Evolutionary conservation across 2,888 invertebrate species (phyloP).

Genomic region (Leptopilina myrica): DNA sequence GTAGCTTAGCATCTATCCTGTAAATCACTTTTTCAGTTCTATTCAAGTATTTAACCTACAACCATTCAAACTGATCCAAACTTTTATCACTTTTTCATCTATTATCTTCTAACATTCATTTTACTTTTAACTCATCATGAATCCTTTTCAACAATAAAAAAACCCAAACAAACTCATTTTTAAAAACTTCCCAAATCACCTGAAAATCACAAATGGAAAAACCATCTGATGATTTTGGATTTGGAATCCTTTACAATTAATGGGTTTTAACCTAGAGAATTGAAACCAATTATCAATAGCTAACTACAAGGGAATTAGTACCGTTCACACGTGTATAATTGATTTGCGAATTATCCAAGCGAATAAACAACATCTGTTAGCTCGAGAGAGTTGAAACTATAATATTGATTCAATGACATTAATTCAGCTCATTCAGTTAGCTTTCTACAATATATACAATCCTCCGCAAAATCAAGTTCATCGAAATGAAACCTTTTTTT

Average conservation of each 20-base stretch:
- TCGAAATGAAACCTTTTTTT: conserved; percentile 1
- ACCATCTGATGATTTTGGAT: no score
- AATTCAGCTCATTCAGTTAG: conserved; percentile 8
- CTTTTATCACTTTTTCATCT: no score
- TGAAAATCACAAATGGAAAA: no score
- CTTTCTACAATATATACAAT: neutral
- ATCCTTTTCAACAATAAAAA: no score
- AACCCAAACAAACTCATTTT: no score
- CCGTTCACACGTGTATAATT: neutral
- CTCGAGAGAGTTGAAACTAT: neutral
- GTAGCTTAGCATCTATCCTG: neutral
- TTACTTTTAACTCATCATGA: no score
- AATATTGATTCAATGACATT: conserved; percentile 1
- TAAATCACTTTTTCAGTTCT: neutral
- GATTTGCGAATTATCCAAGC: conserved; percentile 12
- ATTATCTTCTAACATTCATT: no score
- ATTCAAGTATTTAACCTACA: no score
- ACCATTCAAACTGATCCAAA: no score
- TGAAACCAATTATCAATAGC: neutral
- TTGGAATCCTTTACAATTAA: neutral
- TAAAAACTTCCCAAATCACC: no score
- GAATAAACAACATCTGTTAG: conserved; percentile 7
- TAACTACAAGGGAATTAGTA: neutral
- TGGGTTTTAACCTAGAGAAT: neutral
- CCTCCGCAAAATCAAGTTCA: conserved; percentile 32